phyloP scores from a whole-genome alignment of 2,113 vertebrate species.

The Anas platyrhynchos region DNA sequence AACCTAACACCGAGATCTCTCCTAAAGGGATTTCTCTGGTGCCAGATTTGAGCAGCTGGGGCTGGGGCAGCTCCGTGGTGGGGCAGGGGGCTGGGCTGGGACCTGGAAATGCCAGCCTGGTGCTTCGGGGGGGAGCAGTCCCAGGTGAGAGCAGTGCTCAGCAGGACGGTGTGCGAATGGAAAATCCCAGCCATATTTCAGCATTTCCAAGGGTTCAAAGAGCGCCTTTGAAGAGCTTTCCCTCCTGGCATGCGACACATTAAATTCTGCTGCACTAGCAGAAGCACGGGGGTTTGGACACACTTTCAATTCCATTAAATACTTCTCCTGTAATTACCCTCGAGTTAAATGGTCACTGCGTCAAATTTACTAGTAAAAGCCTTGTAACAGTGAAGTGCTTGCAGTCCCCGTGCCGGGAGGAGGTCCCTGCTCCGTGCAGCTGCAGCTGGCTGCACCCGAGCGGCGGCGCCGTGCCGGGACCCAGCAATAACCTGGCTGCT shows the following conservation, averaged over 20 bases:
- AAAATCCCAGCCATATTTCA: conserved; percentile 47
- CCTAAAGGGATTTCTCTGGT: background rate
- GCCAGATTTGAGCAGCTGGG: background rate
- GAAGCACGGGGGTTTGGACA: conserved; percentile 54
- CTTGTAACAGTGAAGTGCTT: background rate
- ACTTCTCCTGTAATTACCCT: conserved; percentile 59
- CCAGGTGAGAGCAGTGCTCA: rapidly evolving
- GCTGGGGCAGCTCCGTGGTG: background rate
- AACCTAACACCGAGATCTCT: background rate
- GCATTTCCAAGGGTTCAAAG: conserved; percentile 56
- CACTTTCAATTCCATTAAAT: conserved; percentile 63
- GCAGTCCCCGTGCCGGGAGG: background rate
- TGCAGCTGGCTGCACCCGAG: background rate
- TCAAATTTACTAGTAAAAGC: conserved; percentile 50
- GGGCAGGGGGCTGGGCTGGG: background rate
- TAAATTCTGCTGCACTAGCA: conserved; percentile 59
- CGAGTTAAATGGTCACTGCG: conserved; percentile 61
- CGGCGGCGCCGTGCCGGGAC: rapidly evolving
- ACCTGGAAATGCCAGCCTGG: background rate
- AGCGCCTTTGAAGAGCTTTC: conserved; percentile 65
- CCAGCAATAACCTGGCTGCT: background rate
- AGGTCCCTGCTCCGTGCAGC: background rate
- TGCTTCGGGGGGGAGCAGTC: background rate
- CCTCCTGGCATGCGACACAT: conserved; percentile 52
- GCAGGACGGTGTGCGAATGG: background rate